These are phyloP conservation scores for Sylvilagus bachmani DNA, from an alignment of 2,113 vertebrate genomes.

Conservation along the genomic window DNA sequence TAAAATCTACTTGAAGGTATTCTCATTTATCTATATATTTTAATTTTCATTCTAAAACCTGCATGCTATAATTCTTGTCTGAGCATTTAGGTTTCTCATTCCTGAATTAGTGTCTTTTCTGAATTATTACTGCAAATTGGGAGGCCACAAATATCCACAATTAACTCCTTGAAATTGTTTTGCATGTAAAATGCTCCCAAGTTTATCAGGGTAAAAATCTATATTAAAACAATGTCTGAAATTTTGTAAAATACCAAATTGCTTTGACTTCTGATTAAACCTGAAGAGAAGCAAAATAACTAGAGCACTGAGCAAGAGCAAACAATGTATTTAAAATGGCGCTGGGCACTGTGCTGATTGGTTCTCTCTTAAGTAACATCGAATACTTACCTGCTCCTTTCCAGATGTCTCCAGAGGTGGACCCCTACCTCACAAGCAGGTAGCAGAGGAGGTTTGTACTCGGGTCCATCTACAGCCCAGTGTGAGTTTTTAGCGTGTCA, in stretches of 20 bases:
- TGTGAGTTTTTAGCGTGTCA: slow-evolving; percentile 95
- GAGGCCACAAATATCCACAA: slow-evolving; percentile 60
- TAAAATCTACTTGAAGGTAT: background rate
- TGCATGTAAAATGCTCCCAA: slow-evolving; percentile 37
- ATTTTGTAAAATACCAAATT: slow-evolving; percentile 55
- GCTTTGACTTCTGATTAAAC: slow-evolving; percentile 68
- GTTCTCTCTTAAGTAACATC: slow-evolving; percentile 73
- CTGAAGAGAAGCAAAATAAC: slow-evolving; percentile 29
- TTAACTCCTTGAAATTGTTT: slow-evolving; percentile 19
- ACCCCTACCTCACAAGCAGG: slow-evolving; percentile 81
- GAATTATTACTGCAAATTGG: background rate
- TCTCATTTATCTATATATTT: background rate
- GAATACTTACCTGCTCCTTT: slow-evolving; percentile 59
- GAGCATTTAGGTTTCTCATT: slow-evolving; percentile 30
- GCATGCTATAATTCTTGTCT: slow-evolving; percentile 7
- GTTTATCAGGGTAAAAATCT: slow-evolving; percentile 56
- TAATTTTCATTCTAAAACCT: slow-evolving; percentile 7
- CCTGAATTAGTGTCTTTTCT: slow-evolving; percentile 15
- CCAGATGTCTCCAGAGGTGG: slow-evolving; percentile 75
- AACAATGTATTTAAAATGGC: slow-evolving; percentile 63
- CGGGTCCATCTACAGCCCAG: slow-evolving; percentile 86
- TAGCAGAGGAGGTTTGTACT: slow-evolving; percentile 90
- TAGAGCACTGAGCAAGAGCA: background rate
- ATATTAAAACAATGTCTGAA: background rate
- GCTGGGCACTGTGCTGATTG: background rate